Base-by-base conservation (phyloP, 2,888 invertebrate species). In the Erynnis tages region DNA sequence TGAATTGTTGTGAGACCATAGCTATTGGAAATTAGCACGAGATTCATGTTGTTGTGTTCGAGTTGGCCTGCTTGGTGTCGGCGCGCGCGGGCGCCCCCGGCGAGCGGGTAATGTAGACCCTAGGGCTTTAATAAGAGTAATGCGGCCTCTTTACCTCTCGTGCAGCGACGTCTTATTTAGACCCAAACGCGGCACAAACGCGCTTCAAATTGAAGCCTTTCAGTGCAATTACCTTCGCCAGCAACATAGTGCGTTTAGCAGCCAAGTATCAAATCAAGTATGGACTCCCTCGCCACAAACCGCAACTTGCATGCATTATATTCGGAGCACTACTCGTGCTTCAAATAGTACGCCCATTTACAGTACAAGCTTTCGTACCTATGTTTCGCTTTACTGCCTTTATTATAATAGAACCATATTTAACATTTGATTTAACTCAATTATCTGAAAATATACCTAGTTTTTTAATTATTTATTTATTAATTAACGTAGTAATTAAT, bases 111-210 rank as follows among this genome's bases (percentile, higher is more conserved):
- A 87, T 87, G 71, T 66, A 59, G 67, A 75, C 85, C 79, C 65
- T 56, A 66, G 64, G 81, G 85, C 84, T 69, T 71, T 79, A 79
- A 84, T 82, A 77, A 82, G 82, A 82, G 80, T 85, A 86, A 86
- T 84, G 79, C 77, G 69, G 73, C 79, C 81, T 84, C 82, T 86
- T 85, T 82, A 83, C 80, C 76, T 73, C 76, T 73, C 77, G 73
- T 75, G 71, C 73, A 73, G 67, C 79, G 82, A 88, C 86, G 84
- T 88, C 88, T 88, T 86, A 88, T 86, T 88, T 84, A 87, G 79
- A 71, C 60, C 76, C 79, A 80, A 82, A 82, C 75, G 72, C 75
- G 78, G 76, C 67, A 66, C 76, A 77, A 82, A 80, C 73, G 68
- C 74, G 71, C 65, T 68, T 76, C 71, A 86, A 88, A 88, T 87